Conservation (phyloP, 2,797 vertebrate genomes). For the Hydrolagus colliei region DNA sequence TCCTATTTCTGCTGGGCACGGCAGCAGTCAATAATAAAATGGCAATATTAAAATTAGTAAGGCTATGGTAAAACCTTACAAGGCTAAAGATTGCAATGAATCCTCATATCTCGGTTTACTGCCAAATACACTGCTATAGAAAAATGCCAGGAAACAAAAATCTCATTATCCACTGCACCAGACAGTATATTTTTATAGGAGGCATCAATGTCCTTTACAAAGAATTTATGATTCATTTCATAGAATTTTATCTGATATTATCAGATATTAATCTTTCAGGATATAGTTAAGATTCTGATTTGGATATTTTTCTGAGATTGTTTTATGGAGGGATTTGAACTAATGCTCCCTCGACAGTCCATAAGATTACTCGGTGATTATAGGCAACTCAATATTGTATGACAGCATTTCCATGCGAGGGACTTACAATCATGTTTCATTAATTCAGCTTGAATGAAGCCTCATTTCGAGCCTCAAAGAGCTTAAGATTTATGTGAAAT, state of each 20-base stretch:
- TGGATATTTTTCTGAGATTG: slow-evolving; percentile 71
- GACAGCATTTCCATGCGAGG: slow-evolving; percentile 83
- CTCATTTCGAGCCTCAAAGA: slow-evolving; percentile 88
- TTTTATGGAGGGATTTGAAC: slow-evolving; percentile 70
- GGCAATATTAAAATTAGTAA: slow-evolving; percentile 22
- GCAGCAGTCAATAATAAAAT: not conserved
- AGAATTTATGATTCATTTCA: slow-evolving; percentile 67
- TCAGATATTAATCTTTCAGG: slow-evolving; percentile 73
- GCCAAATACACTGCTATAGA: not conserved
- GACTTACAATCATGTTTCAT: slow-evolving; percentile 98
- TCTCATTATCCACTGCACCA: not conserved
- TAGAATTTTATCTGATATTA: slow-evolving; percentile 67
- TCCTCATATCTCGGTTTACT: not conserved
- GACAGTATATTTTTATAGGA: slow-evolving; percentile 45
- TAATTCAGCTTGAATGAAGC: slow-evolving; percentile 94
- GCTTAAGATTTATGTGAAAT: slow-evolving; percentile 98
- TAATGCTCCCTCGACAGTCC: slow-evolving; percentile 80
- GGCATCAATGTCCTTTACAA: slow-evolving; percentile 58
- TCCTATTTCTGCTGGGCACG: not conserved
- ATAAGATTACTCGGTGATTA: slow-evolving; percentile 88
- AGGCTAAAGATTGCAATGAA: slow-evolving; percentile 23
- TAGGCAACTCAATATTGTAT: slow-evolving; percentile 89
- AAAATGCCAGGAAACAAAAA: not conserved
- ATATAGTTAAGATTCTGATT: slow-evolving; percentile 77
- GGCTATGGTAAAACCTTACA: not conserved